Conservation (phyloP, 1,140 invertebrate species). For the Anastrepha obliqua region DNA sequence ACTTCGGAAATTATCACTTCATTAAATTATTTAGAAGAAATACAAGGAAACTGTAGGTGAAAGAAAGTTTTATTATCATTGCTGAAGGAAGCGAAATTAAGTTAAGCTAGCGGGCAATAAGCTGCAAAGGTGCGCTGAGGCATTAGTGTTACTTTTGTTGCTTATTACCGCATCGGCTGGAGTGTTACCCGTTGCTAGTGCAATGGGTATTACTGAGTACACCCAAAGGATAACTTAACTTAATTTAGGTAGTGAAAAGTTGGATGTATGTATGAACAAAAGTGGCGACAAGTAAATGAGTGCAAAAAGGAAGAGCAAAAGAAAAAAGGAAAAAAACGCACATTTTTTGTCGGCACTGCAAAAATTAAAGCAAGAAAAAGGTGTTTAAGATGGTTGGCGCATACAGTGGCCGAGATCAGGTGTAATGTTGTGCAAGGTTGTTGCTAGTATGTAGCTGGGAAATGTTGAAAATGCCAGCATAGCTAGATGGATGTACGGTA, state of each 20-base stretch:
- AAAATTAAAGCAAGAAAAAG: background rate
- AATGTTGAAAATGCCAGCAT: background rate
- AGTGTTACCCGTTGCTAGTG: background rate
- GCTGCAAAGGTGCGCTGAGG: background rate
- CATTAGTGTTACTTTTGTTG: background rate
- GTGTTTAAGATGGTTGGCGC: background rate
- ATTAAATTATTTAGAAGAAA: conserved; percentile 38
- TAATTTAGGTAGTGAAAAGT: conserved; percentile 40
- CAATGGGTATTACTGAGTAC: background rate
- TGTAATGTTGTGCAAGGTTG: background rate
- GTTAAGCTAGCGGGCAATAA: background rate
- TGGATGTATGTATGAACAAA: conserved; percentile 3
- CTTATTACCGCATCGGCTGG: background rate
- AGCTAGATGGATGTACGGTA: background rate
- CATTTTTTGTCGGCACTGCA: background rate
- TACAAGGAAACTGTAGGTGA: background rate
- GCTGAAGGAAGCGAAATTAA: background rate
- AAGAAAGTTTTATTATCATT: conserved; percentile 1
- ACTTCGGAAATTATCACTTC: conserved; percentile 19
- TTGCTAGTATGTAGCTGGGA: no score
- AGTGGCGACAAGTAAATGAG: conserved; percentile 39
- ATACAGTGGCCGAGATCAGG: background rate
- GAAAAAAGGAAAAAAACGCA: background rate
- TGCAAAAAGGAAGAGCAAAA: background rate
- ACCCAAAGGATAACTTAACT: conserved; percentile 29